Conservation (phyloP, 1,140 invertebrate species). For the Drosophila setifemur region DNA sequence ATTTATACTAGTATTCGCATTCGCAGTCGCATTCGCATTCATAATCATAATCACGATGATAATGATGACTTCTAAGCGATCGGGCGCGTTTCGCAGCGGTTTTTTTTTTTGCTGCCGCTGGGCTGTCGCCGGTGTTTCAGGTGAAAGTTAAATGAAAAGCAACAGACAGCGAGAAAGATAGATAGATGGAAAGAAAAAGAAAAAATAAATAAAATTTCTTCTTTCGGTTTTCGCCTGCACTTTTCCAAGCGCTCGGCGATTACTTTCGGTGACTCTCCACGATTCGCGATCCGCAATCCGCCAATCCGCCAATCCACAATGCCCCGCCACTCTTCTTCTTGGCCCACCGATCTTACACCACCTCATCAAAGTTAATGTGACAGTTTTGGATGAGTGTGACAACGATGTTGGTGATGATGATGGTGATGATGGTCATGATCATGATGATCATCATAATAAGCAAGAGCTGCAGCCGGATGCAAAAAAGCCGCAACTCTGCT, state of each 20-base stretch:
- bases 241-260: conserved; percentile 68
- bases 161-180: conserved; percentile 4
- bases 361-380: conserved; percentile 75
- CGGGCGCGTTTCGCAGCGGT: conserved; percentile 39
- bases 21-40: no score
- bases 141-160: conserved; percentile 45
- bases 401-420: conserved; percentile 27
- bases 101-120: conserved; percentile 48
- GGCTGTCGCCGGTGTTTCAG: conserved; percentile 42
- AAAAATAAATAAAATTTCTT: conserved; percentile 56
- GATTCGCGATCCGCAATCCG: conserved; percentile 6
- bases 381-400: conserved; percentile 57
- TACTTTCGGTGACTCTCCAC: conserved; percentile 54
- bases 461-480: conserved; percentile 38
- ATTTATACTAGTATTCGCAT: no score
- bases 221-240: conserved; percentile 71
- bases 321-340: conserved; percentile 3
- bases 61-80: conserved; percentile 58
- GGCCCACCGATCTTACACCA: conserved; percentile 33
- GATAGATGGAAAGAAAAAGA: conserved; percentile 10
- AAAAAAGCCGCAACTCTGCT: conserved; percentile 2
- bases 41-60: conserved; percentile 42
- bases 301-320: no score
- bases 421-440: conserved; percentile 3
- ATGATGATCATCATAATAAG: not conserved